phyloP scores from a whole-genome alignment of 2,888 invertebrate genomes.

The Polydrusus cervinus region DNA sequence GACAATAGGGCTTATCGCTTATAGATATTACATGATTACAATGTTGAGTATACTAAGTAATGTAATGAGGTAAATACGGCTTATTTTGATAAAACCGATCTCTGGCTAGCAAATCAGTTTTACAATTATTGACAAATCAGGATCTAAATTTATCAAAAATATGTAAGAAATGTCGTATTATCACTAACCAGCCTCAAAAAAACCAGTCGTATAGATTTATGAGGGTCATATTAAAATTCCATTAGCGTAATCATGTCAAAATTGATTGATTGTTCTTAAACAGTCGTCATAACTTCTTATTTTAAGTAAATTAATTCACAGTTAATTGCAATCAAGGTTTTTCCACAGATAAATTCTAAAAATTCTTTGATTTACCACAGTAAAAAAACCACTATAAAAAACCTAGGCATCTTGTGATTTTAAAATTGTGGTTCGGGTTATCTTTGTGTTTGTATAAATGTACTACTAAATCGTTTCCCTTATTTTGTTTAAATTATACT shows the following conservation, averaged over 20 bases:
- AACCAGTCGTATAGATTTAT: neutral
- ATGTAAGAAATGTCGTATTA: neutral
- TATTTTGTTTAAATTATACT: too few relatives aligned
- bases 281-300: neutral
- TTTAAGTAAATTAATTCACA: neutral
- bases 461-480: neutral
- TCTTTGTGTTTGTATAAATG: neutral
- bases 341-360: constrained; percentile 1
- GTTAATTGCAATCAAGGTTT: neutral
- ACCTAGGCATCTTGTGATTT: neutral
- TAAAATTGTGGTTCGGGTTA: neutral
- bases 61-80: neutral
- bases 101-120: neutral
- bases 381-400: too few relatives aligned
- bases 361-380: neutral
- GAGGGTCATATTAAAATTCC: neutral
- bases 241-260: neutral
- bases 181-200: neutral
- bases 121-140: neutral
- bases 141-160: constrained; percentile 6
- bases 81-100: neutral
- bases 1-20: neutral
- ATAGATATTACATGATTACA: neutral
- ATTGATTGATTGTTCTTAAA: neutral
- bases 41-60: neutral